Base-by-base conservation (phyloP, 2,888 invertebrate species). In the Agrochola litura region DNA sequence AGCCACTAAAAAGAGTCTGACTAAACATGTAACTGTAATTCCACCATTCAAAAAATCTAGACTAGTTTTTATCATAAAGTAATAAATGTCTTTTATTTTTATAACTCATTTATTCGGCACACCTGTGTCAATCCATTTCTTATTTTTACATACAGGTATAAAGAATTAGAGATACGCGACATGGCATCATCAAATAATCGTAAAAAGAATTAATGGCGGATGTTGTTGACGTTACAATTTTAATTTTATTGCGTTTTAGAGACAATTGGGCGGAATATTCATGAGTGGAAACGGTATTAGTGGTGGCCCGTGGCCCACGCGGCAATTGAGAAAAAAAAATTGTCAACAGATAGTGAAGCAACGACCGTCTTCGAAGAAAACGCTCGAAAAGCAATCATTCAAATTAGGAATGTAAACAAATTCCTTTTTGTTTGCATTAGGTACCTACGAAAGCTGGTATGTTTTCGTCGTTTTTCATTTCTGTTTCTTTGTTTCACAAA, bases 121-220 rank as follows among this genome's bases (percentile, higher is more conserved):
- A 88, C 86, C 87, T 87, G 86, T 79, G 82, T 76, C 67, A 9
- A 25, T 64, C 2, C 60, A 52, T 73, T 54, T 65, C 6, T 49
- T 43, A 66, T 43, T 70, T 80, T 58, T 19, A 74, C 25, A 52
- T 37, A 63, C 41, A 76, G 49, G 16, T 76, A 65, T 67, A 63
- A 72, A 83, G 37, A 75, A 72, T 61, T 83, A 68, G 49, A 84
- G 58, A 76, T 73, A 73, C 46, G 66, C 69, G 69, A 80, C 72
- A 76, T 61, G 84, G 81, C 84, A 85, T 90, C 84, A 90, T 93
- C 91, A 91, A 92, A 92, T 91, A 91, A 90, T 91, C 92, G 89
- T 93, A 79, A 90, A 91, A 92, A 90, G 79, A 88, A 90, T 93
- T 92, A 92, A 93, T 91, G 89, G 92, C 93, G 93, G 93, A 94